phyloP scores from a whole-genome alignment of 1,140 invertebrate genomes.

The Stenopsyche tienmushanensis region DNA sequence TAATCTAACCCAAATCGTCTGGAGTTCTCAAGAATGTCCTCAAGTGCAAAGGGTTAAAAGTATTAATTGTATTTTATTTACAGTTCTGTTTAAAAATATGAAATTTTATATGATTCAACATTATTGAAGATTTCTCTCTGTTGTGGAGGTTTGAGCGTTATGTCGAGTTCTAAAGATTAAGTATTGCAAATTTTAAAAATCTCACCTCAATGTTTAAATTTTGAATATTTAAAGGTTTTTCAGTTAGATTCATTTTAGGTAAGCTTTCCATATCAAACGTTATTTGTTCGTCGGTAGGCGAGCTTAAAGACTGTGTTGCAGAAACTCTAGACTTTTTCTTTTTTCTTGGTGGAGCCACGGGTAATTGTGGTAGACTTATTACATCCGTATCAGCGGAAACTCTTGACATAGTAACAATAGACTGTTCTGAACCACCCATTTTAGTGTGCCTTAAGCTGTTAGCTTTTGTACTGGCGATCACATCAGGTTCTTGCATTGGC shows the following conservation, averaged over 20 bases:
- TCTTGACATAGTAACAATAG: slow-evolving; percentile 46
- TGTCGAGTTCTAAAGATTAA: too few relatives aligned
- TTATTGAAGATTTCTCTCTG: too few relatives aligned
- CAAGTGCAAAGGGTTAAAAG: too few relatives aligned
- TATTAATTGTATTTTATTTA: too few relatives aligned
- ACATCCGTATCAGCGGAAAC: slow-evolving; percentile 39
- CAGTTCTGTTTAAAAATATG: too few relatives aligned
- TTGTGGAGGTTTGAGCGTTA: too few relatives aligned
- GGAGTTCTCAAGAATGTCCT: too few relatives aligned
- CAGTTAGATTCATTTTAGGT: slow-evolving; percentile 10
- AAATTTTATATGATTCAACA: too few relatives aligned
- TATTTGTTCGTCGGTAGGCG: slow-evolving; percentile 39
- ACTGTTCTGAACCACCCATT: slow-evolving; percentile 44
- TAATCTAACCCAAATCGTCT: too few relatives aligned
- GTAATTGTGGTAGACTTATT: slow-evolving; percentile 48
- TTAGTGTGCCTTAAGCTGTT: slow-evolving; percentile 56
- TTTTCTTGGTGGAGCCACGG: slow-evolving; percentile 78
- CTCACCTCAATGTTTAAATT: slow-evolving; percentile 46
- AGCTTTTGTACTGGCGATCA: slow-evolving; percentile 89
- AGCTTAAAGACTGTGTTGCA: slow-evolving; percentile 46
- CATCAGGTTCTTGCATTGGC: slow-evolving; percentile 81
- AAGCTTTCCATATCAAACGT: slow-evolving; percentile 2
- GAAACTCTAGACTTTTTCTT: slow-evolving; percentile 66
- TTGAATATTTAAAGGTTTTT: slow-evolving; percentile 44
- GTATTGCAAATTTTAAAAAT: too few relatives aligned